Conservation (phyloP, 2,113 vertebrate species). For the Sinocyclocheilus anophthalmus region DNA sequence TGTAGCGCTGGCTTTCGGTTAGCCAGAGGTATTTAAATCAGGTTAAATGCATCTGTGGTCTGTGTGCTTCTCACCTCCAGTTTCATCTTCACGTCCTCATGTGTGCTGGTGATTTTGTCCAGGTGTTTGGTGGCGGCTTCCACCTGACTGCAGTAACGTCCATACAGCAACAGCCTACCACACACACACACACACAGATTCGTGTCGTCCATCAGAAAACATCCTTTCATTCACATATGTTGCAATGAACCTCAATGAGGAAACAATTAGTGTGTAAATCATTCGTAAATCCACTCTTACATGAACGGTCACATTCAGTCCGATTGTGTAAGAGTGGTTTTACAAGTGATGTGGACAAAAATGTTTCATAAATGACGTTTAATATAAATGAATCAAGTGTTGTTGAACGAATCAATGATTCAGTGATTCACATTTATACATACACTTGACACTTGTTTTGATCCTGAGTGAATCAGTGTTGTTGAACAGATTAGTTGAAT, state of each 20-base stretch:
- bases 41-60: background rate
- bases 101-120: slow-evolving; percentile 75
- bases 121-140: slow-evolving; percentile 84
- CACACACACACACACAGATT: slow-evolving; percentile 11
- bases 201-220: background rate
- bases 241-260: background rate
- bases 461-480: too few relatives aligned
- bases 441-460: too few relatives aligned
- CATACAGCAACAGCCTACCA: slow-evolving; percentile 84
- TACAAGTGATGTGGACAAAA: background rate
- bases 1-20: background rate
- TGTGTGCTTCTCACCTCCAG: slow-evolving; percentile 78
- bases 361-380: background rate
- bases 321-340: background rate
- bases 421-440: too few relatives aligned
- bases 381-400: background rate
- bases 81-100: slow-evolving; percentile 87
- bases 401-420: too few relatives aligned
- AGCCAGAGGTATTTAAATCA: background rate
- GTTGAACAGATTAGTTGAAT: too few relatives aligned
- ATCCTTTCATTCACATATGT: background rate
- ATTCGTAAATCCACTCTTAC: background rate
- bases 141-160: slow-evolving; percentile 90
- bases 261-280: background rate
- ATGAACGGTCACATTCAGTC: background rate